Evolutionary conservation across 2,113 vertebrate genomes (phyloP).

Genomic region (Lamprologus tigripictilis): DNA sequence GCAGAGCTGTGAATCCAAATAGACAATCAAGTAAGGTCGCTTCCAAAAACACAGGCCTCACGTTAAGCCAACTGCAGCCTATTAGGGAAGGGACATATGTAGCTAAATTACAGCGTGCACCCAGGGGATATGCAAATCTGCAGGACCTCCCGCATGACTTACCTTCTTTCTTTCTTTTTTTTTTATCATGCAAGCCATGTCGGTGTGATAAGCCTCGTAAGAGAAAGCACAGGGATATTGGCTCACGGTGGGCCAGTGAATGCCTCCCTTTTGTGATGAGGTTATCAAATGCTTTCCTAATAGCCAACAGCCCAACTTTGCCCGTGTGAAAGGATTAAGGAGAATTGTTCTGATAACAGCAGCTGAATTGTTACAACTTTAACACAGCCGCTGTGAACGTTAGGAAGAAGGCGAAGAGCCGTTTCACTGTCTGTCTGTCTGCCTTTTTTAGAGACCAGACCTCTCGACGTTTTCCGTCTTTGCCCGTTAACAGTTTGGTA

Average conservation of each 20-base stretch:
- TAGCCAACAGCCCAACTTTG: conserved; percentile 35
- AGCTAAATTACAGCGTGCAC: conserved; percentile 69
- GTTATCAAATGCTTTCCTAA: conserved; percentile 50
- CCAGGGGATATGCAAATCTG: conserved; percentile 69
- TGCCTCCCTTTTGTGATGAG: conserved; percentile 19
- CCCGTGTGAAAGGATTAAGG: conserved; percentile 47
- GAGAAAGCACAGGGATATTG: conserved; percentile 28
- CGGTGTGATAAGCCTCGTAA: conserved; percentile 49
- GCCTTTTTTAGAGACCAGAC: not conserved
- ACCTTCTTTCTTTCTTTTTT: conserved; percentile 27
- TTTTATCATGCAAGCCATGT: conserved; percentile 65
- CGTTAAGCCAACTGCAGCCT: conserved; percentile 54
- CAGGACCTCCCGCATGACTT: conserved; percentile 65
- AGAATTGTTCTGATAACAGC: conserved; percentile 29
- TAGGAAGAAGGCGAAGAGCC: not conserved
- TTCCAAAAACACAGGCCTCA: conserved; percentile 46
- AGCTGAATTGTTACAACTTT: conserved; percentile 31
- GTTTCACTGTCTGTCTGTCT: not conserved
- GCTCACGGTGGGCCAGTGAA: not conserved
- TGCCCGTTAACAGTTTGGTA: not conserved
- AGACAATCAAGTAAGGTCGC: conserved; percentile 57
- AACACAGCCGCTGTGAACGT: not conserved
- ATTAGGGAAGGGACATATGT: conserved; percentile 72
- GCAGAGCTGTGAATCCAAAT: conserved; percentile 44
- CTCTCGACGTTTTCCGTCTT: not conserved